phyloP scores from a whole-genome alignment of 2,888 invertebrate genomes.

The Drosophila subquinaria region DNA sequence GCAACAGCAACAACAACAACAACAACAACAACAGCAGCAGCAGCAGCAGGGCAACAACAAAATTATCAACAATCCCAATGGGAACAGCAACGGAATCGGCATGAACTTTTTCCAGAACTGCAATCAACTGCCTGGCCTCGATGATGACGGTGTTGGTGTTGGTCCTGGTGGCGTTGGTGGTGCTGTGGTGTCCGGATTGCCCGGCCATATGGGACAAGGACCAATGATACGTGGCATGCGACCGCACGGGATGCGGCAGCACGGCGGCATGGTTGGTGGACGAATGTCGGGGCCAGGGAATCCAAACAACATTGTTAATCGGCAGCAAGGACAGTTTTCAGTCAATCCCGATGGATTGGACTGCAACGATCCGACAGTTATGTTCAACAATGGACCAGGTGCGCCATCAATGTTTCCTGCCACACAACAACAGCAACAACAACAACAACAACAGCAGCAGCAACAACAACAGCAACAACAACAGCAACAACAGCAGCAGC shows the following conservation, averaged over 20 bases:
- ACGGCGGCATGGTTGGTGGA: conserved; percentile 67
- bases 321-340: conserved; percentile 68
- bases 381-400: conserved; percentile 58
- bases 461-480: conserved; percentile 23
- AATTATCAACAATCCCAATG: conserved; percentile 50
- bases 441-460: conserved; percentile 21
- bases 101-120: conserved; percentile 84
- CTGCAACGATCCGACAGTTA: conserved; percentile 50
- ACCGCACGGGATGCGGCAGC: conserved; percentile 86
- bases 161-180: conserved; percentile 42
- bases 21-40: conserved; percentile 43
- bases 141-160: conserved; percentile 78
- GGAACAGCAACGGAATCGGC: conserved; percentile 44
- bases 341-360: conserved; percentile 69
- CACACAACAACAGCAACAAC: conserved; percentile 33
- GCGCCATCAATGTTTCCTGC: conserved; percentile 51
- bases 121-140: conserved; percentile 77
- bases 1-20: conserved; percentile 50
- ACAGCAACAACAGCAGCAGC: neutral
- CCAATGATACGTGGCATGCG: conserved; percentile 86
- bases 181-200: conserved; percentile 16
- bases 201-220: conserved; percentile 63
- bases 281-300: conserved; percentile 63
- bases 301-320: conserved; percentile 45
- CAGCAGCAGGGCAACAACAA: conserved; percentile 57